Evolutionary conservation across 2,797 vertebrate genomes (phyloP), one percentile per base, ranked within the genome.

Genomic region (Micromesistius poutassou): DNA sequence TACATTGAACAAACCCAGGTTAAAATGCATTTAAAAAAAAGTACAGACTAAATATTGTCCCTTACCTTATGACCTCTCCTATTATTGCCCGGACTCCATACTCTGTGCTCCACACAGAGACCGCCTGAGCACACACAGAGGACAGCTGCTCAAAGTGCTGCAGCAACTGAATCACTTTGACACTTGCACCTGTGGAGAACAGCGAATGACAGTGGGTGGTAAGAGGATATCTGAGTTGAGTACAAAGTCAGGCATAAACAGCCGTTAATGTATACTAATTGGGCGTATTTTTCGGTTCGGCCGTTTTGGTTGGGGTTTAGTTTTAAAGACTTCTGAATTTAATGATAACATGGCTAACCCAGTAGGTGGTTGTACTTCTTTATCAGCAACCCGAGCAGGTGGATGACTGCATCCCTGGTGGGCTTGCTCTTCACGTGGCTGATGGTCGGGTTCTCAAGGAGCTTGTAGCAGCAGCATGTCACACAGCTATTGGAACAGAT

Each of bases 111-210:
- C 98, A 99, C 2, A 96, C 87, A 76, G 88, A 94, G 81, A 98
- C 95, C 0, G 97, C 96, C 68, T 95, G 95, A 0, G 96, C 97
- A 84, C 98, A 96, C 13, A 97, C 94, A 0, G 96, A 83, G 0
- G 96, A 92, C 78, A 98, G 88, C 70, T 99, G 98, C 80, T 99
- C 98, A 30, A 98, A 98, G 87, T 98, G 96, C 86, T 98, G 97
- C 76, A 99, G 88, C 89, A 99, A 89, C 93, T 98, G 97, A 1
- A 95, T 96, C 79, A 99, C 96, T 91, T 96, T 98, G 78, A 99
- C 94, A 78, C 96, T 95, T 12, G 96, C 96, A 89, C 94, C 98
- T 99, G 87, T 28, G 30, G 75, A n/a, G 62, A 68, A 68, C 8
- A 68, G 62, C 25, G 9, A 68, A 28, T 3, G 62, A 9, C 25